A percentile compares a stretch with the other conserved stretches of the same genome.
Evolutionary conservation across 2,113 vertebrate genomes (phyloP).

Genomic region (Monarcha castaneiventris): DNA sequence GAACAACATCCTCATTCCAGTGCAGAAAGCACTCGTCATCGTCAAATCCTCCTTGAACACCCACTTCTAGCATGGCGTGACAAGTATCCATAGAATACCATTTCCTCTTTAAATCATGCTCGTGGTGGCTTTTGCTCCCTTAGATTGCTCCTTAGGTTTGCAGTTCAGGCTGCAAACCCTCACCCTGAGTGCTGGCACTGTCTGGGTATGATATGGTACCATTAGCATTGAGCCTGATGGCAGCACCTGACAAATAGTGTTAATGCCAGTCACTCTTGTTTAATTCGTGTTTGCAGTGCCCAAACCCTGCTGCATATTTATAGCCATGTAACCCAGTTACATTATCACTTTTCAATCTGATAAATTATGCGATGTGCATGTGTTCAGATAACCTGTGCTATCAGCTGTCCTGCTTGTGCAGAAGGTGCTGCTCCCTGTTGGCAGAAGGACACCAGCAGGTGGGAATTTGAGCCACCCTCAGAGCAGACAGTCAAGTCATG

Average conservation of each 20-base stretch:
- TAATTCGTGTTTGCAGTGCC: constrained; percentile 27
- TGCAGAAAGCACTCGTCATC: constrained; percentile 37
- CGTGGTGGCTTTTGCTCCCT: constrained; percentile 2
- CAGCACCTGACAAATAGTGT: constrained; percentile 32
- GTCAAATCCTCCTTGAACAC: constrained; percentile 38
- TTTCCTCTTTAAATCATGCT: constrained; percentile 23
- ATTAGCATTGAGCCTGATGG: constrained; percentile 3
- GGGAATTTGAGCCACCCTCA: background rate
- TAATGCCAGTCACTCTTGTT: constrained; percentile 46
- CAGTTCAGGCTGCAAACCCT: constrained; percentile 20
- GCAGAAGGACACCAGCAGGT: background rate
- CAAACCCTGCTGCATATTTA: constrained; percentile 50
- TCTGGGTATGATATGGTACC: background rate
- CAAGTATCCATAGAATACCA: constrained; percentile 30
- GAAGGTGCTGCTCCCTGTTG: background rate
- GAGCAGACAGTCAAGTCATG: background rate
- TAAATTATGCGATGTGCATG: background rate
- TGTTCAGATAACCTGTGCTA: background rate
- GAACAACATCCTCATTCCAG: constrained; percentile 47
- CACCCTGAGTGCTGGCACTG: constrained; percentile 15
- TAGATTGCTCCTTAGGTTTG: constrained; percentile 29
- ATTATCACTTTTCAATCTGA: constrained; percentile 3
- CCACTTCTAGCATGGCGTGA: constrained; percentile 34
- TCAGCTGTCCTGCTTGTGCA: background rate
- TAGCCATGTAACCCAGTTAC: constrained; percentile 32